Evolutionary conservation across 2,888 invertebrate genomes (phyloP).

Genomic region (Linyphia triangularis): DNA sequence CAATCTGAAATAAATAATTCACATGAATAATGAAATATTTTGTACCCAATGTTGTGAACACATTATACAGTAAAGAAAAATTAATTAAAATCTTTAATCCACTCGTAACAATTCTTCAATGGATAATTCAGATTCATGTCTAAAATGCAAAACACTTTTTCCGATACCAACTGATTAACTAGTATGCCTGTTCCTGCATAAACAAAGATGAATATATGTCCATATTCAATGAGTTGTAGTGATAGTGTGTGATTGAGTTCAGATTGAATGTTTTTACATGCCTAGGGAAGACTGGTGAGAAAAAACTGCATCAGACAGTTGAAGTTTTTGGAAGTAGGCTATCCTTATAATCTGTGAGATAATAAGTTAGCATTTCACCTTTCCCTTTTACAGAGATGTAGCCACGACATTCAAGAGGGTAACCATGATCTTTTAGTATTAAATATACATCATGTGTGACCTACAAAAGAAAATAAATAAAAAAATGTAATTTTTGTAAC

Average conservation of each 20-base stretch:
- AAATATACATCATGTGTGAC: constrained; percentile 93
- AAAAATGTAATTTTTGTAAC: too few relatives aligned
- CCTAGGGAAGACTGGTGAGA: constrained; percentile 61
- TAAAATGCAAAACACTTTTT: constrained; percentile 22
- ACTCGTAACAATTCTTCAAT: not conserved
- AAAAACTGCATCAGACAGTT: constrained; percentile 37
- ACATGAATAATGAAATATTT: too few relatives aligned
- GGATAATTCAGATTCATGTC: not conserved
- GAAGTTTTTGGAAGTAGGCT: constrained; percentile 65
- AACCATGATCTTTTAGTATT: constrained; percentile 88
- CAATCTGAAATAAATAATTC: too few relatives aligned
- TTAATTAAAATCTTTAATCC: not conserved
- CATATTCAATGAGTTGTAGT: constrained; percentile 26
- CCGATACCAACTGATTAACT: constrained; percentile 25
- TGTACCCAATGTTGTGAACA: too few relatives aligned
- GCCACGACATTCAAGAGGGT: constrained; percentile 90
- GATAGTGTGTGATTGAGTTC: constrained; percentile 4
- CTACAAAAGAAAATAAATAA: constrained; percentile 81
- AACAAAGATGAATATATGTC: constrained; percentile 9
- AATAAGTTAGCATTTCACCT: constrained; percentile 95
- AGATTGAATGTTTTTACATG: constrained; percentile 55
- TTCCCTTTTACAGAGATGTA: constrained; percentile 95
- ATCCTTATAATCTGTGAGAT: constrained; percentile 83
- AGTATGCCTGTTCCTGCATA: constrained; percentile 20
- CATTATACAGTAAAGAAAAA: not conserved